Evolutionary conservation across 2,888 invertebrate genomes (phyloP).

Genomic region (Cecidostiba fungosa): DNA sequence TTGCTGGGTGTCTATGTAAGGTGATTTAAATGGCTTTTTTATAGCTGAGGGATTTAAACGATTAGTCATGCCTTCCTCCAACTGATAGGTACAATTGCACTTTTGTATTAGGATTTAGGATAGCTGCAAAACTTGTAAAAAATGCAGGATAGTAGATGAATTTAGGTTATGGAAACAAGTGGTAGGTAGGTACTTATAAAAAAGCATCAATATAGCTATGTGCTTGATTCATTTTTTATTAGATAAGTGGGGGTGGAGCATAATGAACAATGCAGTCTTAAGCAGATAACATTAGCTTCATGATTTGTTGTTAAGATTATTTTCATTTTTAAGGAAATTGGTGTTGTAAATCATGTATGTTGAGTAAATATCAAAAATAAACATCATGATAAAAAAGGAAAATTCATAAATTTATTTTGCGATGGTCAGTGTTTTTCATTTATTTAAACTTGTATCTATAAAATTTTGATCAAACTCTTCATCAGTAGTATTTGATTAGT

Average conservation of each 20-base stretch:
- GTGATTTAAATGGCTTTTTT: not conserved
- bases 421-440: not conserved
- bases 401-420: not conserved
- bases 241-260: not conserved
- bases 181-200: not conserved
- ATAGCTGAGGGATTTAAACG: not conserved
- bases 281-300: no score
- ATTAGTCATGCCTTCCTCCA: not conserved
- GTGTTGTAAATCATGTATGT: not conserved
- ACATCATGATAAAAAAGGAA: not conserved
- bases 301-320: no score
- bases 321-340: not conserved
- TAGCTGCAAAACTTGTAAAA: not conserved
- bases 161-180: not conserved
- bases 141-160: not conserved
- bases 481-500: not conserved
- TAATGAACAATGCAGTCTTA: not conserved
- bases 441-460: not conserved
- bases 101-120: not conserved
- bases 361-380: not conserved
- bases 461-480: not conserved
- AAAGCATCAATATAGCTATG: not conserved
- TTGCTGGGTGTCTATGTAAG: not conserved
- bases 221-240: not conserved
- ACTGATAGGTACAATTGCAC: not conserved